Evolutionary conservation across 2,888 invertebrate species (phyloP).

Genomic region (Ormyrus pomaceus): DNA sequence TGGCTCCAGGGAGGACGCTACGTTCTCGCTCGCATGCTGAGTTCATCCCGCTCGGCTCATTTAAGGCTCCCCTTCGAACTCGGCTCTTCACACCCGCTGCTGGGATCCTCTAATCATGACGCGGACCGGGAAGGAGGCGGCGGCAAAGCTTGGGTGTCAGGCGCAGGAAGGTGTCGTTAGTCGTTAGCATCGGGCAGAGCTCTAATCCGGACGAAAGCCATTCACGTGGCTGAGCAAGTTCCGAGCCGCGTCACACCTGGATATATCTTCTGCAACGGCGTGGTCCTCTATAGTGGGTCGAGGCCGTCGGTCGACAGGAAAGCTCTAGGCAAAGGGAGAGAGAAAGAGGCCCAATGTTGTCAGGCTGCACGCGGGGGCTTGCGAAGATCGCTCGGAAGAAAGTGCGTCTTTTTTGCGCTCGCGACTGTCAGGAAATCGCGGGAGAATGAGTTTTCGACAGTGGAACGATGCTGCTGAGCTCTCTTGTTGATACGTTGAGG

Average conservation of each 20-base stretch:
- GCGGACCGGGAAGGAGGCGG: too few relatives aligned
- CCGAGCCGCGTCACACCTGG: too few relatives aligned
- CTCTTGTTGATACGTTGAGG: background rate
- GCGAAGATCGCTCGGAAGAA: constrained; percentile 17
- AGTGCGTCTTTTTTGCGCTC: background rate
- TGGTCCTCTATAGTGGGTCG: constrained; percentile 35
- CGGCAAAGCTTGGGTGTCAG: too few relatives aligned
- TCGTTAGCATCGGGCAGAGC: too few relatives aligned
- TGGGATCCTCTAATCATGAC: too few relatives aligned
- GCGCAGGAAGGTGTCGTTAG: too few relatives aligned
- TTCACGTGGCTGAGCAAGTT: too few relatives aligned
- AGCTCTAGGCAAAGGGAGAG: background rate
- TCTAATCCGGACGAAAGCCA: too few relatives aligned
- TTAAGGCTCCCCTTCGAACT: too few relatives aligned
- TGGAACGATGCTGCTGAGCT: background rate
- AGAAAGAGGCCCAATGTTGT: background rate
- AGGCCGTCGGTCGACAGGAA: constrained; percentile 10
- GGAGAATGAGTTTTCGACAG: too few relatives aligned
- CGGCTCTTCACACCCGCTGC: too few relatives aligned
- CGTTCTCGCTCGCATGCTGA: background rate
- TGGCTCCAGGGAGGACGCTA: background rate
- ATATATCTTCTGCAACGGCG: background rate
- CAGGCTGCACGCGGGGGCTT: background rate
- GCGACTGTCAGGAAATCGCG: too few relatives aligned
- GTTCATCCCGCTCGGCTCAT: background rate